Evolutionary conservation across 2,888 invertebrate genomes (phyloP).

Genomic region (Megamerina dolium): DNA sequence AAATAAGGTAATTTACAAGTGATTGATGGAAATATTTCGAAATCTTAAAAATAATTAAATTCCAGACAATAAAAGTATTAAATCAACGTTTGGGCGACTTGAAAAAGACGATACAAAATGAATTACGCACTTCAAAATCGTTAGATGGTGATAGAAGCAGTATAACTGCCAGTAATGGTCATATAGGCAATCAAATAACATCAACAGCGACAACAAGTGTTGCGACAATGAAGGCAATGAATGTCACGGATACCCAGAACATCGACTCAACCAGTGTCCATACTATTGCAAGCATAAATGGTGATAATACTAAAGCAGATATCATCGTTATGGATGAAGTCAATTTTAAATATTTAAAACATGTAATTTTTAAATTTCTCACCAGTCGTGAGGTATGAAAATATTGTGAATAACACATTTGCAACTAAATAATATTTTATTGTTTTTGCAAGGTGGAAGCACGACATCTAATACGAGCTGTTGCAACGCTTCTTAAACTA

Average conservation of each 20-base stretch:
- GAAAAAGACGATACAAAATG: conserved; percentile 86
- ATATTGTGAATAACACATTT: not conserved
- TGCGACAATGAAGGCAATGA: conserved; percentile 3
- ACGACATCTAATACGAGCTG: conserved; percentile 81
- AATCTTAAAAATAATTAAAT: too few relatives aligned
- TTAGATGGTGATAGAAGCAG: conserved; percentile 18
- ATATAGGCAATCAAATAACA: conserved; percentile 2
- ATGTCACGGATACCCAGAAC: too few relatives aligned
- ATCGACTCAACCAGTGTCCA: not conserved
- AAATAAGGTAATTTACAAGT: conserved; percentile 56
- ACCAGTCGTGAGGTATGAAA: conserved; percentile 67
- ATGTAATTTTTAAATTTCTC: conserved; percentile 87
- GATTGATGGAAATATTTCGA: too few relatives aligned
- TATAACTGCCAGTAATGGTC: conserved; percentile 1
- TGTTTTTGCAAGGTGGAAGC: conserved; percentile 59
- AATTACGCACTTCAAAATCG: conserved; percentile 53
- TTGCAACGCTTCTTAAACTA: conserved; percentile 76
- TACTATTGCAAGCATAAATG: conserved; percentile 19
- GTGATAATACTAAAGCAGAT: not conserved
- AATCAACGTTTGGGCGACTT: conserved; percentile 83
- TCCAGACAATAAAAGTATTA: conserved; percentile 77
- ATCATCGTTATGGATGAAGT: conserved; percentile 57
- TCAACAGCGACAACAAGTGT: conserved; percentile 6
- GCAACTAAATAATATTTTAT: not conserved
- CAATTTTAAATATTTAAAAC: conserved; percentile 82